phyloP scores from a whole-genome alignment of 2,113 vertebrate genomes.

The Hippopotamus amphibius region DNA sequence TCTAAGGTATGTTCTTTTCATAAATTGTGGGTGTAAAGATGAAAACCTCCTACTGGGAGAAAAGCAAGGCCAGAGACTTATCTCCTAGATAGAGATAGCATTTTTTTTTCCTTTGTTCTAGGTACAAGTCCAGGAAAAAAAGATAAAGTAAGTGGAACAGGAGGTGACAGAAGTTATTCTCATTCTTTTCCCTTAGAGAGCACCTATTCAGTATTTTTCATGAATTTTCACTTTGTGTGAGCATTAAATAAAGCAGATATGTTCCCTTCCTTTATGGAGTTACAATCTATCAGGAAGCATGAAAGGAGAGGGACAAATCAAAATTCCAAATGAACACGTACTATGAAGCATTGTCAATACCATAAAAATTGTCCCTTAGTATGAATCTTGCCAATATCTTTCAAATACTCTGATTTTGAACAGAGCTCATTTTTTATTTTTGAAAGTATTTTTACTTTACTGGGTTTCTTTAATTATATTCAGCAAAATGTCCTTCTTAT shows the following conservation, averaged over 20 bases:
- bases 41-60: not conserved
- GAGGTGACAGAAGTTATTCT: not conserved
- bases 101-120: not conserved
- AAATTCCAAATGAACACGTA: not conserved
- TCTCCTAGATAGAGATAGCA: not conserved
- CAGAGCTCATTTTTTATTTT: not conserved
- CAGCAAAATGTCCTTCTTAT: not conserved
- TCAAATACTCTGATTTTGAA: slow-evolving; percentile 38
- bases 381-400: not conserved
- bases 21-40: not conserved
- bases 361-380: not conserved
- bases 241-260: not conserved
- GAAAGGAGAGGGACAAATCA: not conserved
- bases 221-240: not conserved
- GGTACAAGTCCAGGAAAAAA: not conserved
- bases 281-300: not conserved
- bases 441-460: slow-evolving; percentile 12
- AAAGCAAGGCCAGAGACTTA: not conserved
- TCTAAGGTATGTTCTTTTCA: not conserved
- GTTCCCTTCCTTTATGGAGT: not conserved
- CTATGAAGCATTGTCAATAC: not conserved
- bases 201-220: not conserved
- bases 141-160: not conserved
- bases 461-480: not conserved
- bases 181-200: not conserved